Evolutionary conservation across 53 echinoderm and acorn worm species (phyloP), one percentile per base, ranked within the genome.

Genomic region (Antedon mediterranea): DNA sequence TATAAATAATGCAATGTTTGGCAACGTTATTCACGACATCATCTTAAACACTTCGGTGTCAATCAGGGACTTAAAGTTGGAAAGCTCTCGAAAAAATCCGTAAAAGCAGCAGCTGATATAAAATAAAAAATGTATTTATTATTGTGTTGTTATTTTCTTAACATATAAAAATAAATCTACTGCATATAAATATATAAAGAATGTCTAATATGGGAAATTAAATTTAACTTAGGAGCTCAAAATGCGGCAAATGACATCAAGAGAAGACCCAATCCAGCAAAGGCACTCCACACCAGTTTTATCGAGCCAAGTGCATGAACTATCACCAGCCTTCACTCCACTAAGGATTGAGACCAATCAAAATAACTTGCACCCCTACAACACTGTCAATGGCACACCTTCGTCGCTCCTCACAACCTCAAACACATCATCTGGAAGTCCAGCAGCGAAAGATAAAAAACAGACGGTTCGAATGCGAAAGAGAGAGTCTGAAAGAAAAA

Each of bases 71-170:
- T n/a, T n/a, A n/a, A n/a, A n/a, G n/a, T n/a, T n/a, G n/a, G n/a
- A n/a, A n/a, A n/a, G n/a, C n/a, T n/a, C n/a, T n/a, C n/a, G n/a
- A 28, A 30, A 30, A 30, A 32, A 18, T 32, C 79, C 84, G 73
- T 41, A 84, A 44, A 74, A 73, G 34, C 84, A 84, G 30, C 74
- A 79, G 32, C n/a, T n/a, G n/a, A n/a, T n/a, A n/a, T 73, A n/a
- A n/a, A n/a, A n/a, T n/a, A n/a, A n/a, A n/a, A n/a, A n/a, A n/a
- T n/a, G n/a, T n/a, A n/a, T n/a, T n/a, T n/a, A n/a, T n/a, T n/a
- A n/a, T n/a, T n/a, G n/a, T n/a, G n/a, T n/a, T n/a, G n/a, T n/a
- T n/a, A n/a, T n/a, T n/a, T n/a, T n/a, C n/a, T n/a, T n/a, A n/a
- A n/a, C n/a, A n/a, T n/a, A n/a, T n/a, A n/a, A n/a, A n/a, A n/a